Conservation (phyloP, 2,113 vertebrate species). For the Chrysemys picta region DNA sequence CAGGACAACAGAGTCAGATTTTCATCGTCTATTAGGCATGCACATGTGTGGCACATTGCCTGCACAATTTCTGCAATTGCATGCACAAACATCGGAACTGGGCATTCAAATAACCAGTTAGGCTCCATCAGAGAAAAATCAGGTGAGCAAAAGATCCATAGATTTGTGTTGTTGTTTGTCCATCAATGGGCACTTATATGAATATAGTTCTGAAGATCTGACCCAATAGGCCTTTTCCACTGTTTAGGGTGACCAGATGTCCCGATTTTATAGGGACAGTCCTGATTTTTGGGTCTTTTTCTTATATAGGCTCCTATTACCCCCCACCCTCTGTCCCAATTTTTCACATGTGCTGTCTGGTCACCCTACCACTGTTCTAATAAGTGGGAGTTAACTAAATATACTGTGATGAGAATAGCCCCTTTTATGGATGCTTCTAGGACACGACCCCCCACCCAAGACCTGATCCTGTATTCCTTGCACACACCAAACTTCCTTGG, state of each 20-base stretch:
- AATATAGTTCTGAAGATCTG: background rate
- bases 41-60: background rate
- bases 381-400: background rate
- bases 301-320: too few relatives aligned
- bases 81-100: background rate
- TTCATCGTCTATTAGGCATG: too few relatives aligned
- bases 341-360: too few relatives aligned
- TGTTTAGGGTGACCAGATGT: too few relatives aligned
- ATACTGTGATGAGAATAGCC: background rate
- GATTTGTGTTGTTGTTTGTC: background rate
- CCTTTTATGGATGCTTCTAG: fast-evolving
- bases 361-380: background rate
- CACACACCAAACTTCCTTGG: background rate
- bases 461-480: background rate
- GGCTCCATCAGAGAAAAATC: background rate
- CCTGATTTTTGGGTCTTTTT: too few relatives aligned
- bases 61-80: background rate
- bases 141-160: background rate
- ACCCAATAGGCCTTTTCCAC: background rate
- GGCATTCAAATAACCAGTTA: background rate
- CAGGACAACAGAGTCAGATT: background rate
- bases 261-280: too few relatives aligned
- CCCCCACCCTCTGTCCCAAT: too few relatives aligned
- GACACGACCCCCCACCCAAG: fast-evolving
- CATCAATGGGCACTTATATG: background rate